Conservation (phyloP, 2,113 vertebrate species). For the Lamprologus sp. region DNA sequence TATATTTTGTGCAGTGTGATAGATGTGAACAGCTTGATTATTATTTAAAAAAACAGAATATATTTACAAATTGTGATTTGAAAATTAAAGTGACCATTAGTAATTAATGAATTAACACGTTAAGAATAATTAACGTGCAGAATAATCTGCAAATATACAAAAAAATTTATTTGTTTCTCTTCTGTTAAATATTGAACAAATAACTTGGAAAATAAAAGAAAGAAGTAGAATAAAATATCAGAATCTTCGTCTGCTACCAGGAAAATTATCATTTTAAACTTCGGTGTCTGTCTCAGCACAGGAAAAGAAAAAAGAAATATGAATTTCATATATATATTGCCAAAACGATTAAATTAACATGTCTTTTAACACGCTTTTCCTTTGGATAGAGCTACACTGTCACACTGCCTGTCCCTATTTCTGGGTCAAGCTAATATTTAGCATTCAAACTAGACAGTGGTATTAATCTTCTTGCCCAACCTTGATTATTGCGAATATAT, state of each 20-base stretch:
- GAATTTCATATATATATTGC: neutral
- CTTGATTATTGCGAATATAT: neutral
- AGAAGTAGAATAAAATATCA: neutral
- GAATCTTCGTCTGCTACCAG: neutral
- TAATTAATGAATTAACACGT: neutral
- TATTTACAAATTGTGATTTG: neutral
- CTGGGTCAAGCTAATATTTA: neutral
- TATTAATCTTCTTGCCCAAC: neutral
- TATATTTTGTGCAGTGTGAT: neutral
- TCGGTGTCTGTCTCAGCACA: neutral
- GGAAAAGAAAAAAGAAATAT: neutral
- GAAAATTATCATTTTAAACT: neutral
- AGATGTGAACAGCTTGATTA: neutral
- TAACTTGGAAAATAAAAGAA: neutral
- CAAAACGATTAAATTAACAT: neutral
- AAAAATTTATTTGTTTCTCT: neutral
- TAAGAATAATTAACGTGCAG: too few species aligned
- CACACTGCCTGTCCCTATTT: neutral
- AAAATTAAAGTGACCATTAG: neutral
- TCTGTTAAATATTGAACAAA: neutral
- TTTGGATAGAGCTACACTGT: neutral
- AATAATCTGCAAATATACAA: neutral
- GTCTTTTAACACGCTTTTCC: neutral
- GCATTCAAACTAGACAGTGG: neutral
- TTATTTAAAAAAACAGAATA: neutral